phyloP scores from a whole-genome alignment of 1,140 invertebrate genomes.

The Amphibalanus amphitrite region DNA sequence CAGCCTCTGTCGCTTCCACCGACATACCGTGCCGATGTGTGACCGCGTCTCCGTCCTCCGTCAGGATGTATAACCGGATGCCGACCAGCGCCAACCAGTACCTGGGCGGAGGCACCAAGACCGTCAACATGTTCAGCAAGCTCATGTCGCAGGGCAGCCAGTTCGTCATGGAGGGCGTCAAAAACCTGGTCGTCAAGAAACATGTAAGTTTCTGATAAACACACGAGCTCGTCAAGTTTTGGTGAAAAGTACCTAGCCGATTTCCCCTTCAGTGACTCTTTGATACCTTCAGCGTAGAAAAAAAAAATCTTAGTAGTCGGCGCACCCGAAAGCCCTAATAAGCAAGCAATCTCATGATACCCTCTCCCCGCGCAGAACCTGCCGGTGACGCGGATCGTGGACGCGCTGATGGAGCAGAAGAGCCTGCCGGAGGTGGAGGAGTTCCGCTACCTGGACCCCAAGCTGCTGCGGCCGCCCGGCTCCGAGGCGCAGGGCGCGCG shows the following conservation, averaged over 20 bases:
- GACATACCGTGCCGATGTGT: too few species aligned
- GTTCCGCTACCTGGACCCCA: slow-evolving; percentile 82
- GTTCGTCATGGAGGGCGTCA: slow-evolving; percentile 99
- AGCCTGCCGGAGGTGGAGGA: slow-evolving; percentile 50
- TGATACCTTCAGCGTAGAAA: neutral
- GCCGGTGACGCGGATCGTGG: slow-evolving; percentile 77
- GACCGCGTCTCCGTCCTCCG: too few species aligned
- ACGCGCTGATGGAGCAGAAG: slow-evolving; percentile 75
- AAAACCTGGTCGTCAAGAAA: slow-evolving; percentile 95
- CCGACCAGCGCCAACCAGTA: too few species aligned
- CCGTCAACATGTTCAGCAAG: slow-evolving; percentile 96
- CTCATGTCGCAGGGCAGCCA: slow-evolving; percentile 89
- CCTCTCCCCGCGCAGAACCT: slow-evolving; percentile 44
- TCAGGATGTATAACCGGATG: too few species aligned
- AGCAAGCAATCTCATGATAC: slow-evolving; percentile 14
- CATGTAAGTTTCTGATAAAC: too few species aligned
- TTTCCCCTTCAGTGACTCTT: too few species aligned
- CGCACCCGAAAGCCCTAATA: too few species aligned
- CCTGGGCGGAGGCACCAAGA: slow-evolving; percentile 87
- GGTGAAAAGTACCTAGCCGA: too few species aligned
- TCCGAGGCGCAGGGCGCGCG: slow-evolving; percentile 35
- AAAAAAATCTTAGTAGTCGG: too few species aligned
- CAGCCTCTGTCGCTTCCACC: too few species aligned
- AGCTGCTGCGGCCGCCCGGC: slow-evolving; percentile 55
- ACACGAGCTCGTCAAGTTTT: too few species aligned